phyloP scores from a whole-genome alignment of 30 jellyfish, hydroid and myxozoan genomes.

The Chrysaora quinquecirrha region DNA sequence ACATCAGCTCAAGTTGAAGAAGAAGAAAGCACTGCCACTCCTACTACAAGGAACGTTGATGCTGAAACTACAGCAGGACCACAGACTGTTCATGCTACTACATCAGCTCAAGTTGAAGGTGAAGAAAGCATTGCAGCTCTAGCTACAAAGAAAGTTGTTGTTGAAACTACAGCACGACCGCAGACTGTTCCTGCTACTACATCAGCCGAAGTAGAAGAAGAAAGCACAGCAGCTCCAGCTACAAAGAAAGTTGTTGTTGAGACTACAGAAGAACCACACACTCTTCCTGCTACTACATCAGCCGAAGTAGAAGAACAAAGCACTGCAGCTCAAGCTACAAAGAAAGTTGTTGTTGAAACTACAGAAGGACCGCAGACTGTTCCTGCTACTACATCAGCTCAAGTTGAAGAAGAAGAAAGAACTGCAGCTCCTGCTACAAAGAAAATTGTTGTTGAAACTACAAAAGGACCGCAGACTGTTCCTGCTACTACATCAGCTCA shows the following conservation, averaged over 20 bases:
- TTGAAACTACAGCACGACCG: neutral
- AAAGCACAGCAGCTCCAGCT: neutral
- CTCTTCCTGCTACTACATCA: neutral
- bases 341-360: neutral
- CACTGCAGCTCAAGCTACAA: neutral
- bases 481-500: neutral
- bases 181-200: neutral
- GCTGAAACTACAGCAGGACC: neutral
- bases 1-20: neutral
- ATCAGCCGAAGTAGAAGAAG: neutral
- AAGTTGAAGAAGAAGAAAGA: neutral
- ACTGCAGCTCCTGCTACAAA: neutral
- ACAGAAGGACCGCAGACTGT: neutral
- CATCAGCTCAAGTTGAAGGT: neutral
- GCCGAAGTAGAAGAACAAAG: neutral
- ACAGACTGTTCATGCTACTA: neutral
- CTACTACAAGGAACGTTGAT: neutral
- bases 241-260: neutral
- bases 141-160: neutral
- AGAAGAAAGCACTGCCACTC: neutral
- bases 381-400: neutral
- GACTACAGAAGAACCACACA: neutral
- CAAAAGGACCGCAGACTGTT: neutral
- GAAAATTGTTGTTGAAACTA: neutral
- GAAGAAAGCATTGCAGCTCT: too few species aligned